Evolutionary conservation across 1,140 invertebrate genomes (phyloP).

Genomic region (Maconellicoccus hirsutus): DNA sequence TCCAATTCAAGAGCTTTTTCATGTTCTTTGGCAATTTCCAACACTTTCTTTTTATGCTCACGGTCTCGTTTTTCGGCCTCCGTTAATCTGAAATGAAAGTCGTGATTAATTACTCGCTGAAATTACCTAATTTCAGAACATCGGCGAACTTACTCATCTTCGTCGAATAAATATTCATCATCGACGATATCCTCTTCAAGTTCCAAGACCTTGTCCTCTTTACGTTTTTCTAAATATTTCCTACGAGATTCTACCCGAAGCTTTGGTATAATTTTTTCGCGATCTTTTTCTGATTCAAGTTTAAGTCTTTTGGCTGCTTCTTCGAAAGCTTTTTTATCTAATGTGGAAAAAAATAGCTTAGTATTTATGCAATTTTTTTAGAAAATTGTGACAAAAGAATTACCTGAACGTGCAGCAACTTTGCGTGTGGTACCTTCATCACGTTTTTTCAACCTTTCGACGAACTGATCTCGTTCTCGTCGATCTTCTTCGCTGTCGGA

Average conservation of each 20-base stretch:
- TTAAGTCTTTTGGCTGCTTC: conserved; percentile 87
- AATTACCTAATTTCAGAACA: conserved; percentile 24
- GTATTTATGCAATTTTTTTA: too few relatives aligned
- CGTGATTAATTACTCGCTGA: neutral
- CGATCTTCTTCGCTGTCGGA: conserved; percentile 33
- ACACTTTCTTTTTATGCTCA: conserved; percentile 81
- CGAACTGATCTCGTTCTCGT: conserved; percentile 83
- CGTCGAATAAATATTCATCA: conserved; percentile 90
- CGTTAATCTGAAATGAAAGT: conserved; percentile 53
- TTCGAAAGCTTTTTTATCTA: conserved; percentile 65
- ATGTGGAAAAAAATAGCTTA: too few relatives aligned
- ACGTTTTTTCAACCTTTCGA: conserved; percentile 70
- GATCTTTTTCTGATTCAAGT: conserved; percentile 62
- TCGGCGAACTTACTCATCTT: conserved; percentile 55
- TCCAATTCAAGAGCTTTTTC: conserved; percentile 84
- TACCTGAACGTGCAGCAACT: conserved; percentile 47
- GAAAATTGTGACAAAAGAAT: neutral
- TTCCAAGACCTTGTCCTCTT: conserved; percentile 92
- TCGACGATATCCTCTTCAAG: conserved; percentile 90
- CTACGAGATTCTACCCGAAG: conserved; percentile 80
- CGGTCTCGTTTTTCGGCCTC: conserved; percentile 70
- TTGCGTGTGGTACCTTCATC: conserved; percentile 84
- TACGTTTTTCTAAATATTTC: conserved; percentile 89
- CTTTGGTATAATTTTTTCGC: conserved; percentile 75
- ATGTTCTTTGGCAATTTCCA: conserved; percentile 89